Conservation (phyloP, 1,140 invertebrate species). For the Holcopasites calliopsidis region DNA sequence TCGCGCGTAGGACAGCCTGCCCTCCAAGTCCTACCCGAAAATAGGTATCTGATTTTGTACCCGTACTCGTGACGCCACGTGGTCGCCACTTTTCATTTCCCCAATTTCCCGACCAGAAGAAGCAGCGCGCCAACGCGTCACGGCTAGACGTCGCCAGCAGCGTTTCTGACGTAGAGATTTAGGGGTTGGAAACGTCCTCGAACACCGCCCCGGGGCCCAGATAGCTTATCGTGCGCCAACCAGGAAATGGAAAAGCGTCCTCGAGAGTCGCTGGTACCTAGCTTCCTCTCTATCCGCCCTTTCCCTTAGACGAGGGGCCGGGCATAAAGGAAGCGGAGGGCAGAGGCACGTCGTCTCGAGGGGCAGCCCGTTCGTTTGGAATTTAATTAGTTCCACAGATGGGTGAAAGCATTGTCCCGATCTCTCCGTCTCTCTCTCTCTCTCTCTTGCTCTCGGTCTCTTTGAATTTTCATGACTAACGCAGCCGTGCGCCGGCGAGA, state of each 20-base stretch:
- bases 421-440: background rate
- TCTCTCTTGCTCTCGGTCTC: no score
- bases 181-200: slow-evolving; percentile 9
- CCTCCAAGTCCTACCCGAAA: no score
- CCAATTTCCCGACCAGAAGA: slow-evolving; percentile 11
- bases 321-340: slow-evolving; percentile 25
- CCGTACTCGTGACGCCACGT: background rate
- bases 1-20: no score
- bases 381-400: slow-evolving; percentile 53
- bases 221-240: slow-evolving; percentile 18
- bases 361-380: slow-evolving; percentile 31
- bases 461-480: slow-evolving; percentile 54
- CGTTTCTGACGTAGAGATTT: slow-evolving; percentile 1
- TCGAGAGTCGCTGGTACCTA: background rate
- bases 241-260: slow-evolving; percentile 27
- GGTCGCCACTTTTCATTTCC: slow-evolving; percentile 22
- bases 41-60: no score
- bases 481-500: slow-evolving; percentile 10
- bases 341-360: slow-evolving; percentile 13
- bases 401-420: slow-evolving; percentile 41
- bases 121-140: background rate
- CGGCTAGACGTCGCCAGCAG: slow-evolving; percentile 4
- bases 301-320: background rate
- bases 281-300: background rate
- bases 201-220: background rate